Evolutionary conservation across 1,140 invertebrate genomes (phyloP).

Genomic region (Papilio aristodemus): DNA sequence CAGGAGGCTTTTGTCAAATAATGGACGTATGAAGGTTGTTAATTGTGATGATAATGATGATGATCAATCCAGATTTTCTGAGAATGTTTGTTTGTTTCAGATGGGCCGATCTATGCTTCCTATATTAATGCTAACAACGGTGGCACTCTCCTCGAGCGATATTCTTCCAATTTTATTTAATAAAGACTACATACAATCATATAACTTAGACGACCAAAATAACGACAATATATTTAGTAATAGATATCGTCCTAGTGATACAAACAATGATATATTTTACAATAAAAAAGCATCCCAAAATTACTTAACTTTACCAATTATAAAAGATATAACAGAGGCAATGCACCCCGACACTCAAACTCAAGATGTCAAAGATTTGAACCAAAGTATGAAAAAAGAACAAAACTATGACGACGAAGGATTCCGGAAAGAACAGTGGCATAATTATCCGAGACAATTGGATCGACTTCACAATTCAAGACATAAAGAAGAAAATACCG

Average conservation of each 20-base stretch:
- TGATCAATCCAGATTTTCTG: no score
- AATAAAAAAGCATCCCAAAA: constrained; percentile 46
- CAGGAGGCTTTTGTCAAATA: no score
- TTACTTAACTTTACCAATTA: constrained; percentile 34
- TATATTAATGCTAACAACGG: constrained; percentile 58
- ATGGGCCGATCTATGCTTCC: constrained; percentile 61
- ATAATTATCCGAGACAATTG: constrained; percentile 68
- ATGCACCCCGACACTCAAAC: constrained; percentile 48
- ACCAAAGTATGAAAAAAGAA: constrained; percentile 46
- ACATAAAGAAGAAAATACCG: constrained; percentile 41
- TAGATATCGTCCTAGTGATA: constrained; percentile 51
- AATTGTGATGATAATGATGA: no score
- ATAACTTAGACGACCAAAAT: constrained; percentile 50
- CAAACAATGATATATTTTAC: constrained; percentile 57
- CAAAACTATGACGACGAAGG: constrained; percentile 59
- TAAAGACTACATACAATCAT: constrained; percentile 52
- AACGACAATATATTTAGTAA: constrained; percentile 64
- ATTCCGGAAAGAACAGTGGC: constrained; percentile 70
- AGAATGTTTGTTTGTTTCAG: constrained; percentile 57
- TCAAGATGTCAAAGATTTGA: constrained; percentile 41
- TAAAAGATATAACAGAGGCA: constrained; percentile 44
- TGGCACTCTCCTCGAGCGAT: constrained; percentile 66
- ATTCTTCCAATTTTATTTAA: constrained; percentile 65
- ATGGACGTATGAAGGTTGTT: no score
- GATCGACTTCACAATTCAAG: constrained; percentile 65